A percentile compares a stretch with the other conserved stretches of the same genome.
phyloP scores from a whole-genome alignment of 2,888 invertebrate genomes.

The Amaurobius ferox region DNA sequence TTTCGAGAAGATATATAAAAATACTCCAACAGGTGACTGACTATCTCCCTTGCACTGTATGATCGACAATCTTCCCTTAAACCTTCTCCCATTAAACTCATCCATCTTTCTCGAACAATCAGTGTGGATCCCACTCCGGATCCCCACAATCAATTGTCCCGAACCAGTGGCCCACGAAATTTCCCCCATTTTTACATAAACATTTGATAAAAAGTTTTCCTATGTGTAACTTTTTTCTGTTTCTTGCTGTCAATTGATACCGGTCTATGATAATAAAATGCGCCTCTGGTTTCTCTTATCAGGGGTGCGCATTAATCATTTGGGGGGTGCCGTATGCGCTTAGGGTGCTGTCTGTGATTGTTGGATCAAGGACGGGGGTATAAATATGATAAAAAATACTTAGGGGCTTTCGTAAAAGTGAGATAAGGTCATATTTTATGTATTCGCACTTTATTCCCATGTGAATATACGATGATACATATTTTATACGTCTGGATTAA shows the following conservation, averaged over 20 bases:
- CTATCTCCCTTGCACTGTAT: not conserved
- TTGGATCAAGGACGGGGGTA: not conserved
- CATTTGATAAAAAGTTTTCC: not conserved
- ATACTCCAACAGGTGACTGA: slow-evolving; percentile 10
- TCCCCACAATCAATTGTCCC: not conserved
- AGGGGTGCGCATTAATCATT: not conserved
- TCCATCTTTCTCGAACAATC: not conserved
- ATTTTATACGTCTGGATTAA: no score
- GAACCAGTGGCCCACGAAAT: slow-evolving; percentile 7
- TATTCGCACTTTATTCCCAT: no score
- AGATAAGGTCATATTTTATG: not conserved
- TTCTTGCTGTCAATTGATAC: not conserved
- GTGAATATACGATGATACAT: no score
- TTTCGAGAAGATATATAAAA: no score
- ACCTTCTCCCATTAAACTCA: slow-evolving; percentile 1
- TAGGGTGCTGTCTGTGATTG: not conserved
- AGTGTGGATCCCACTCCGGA: not conserved
- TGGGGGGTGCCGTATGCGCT: not conserved
- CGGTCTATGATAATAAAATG: not conserved
- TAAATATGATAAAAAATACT: not conserved
- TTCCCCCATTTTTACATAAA: slow-evolving; percentile 4
- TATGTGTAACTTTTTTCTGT: not conserved
- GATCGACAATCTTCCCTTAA: not conserved
- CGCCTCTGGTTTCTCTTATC: not conserved
- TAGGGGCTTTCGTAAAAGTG: not conserved